Evolutionary conservation across 2,797 vertebrate genomes (phyloP), one percentile per base, ranked within the genome.

Genomic region (Craterocephalus amniculus): DNA sequence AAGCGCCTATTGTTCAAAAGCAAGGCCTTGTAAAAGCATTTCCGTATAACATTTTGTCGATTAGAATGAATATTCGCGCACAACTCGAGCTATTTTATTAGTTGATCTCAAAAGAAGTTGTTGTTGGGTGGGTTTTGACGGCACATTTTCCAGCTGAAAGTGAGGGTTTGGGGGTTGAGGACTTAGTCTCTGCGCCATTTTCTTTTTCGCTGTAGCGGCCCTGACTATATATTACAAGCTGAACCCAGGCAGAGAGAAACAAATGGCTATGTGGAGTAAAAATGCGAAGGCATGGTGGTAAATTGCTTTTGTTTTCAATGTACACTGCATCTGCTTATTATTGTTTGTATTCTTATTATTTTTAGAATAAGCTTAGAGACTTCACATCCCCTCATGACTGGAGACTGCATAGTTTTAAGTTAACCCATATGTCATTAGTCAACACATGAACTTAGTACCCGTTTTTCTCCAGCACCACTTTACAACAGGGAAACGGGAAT

Each of bases 171-270:
- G 95, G 95, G 95, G 94, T 96, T 99, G 95, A 95, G 97, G 97
- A 99, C 97, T 99, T 99, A 98, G 97, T 99, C 97, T 99, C 97
- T 99, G 96, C 97, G 97, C 97, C 97, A 99, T 99, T 99, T 99
- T 98, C 96, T 99, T 98, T 98, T 97, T 94, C 91, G 92, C 88
- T 92, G 88, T 92, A 93, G 91, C 92, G 89, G 91, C n/a, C 92
- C 92, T 92, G 92, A 89, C 81, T 91, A 83, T 74, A 62, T 74
- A 62, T 84, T 89, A 83, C 83, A 64, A 83, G 80, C 90, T 89
- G 86, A 83, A 87, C 76, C 69, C 73, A 73, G 89, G 69, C 83
- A 83, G 77, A 79, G 87, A 84, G 83, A 85, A 88, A 87, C 85
- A 91, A 86, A 89, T 89, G 85, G 91, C 89, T 87, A 84, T 79